Percentiles rank a stretch among this genome's conserved stretches.
These are phyloP conservation scores for Potamilus streckersoni DNA, from an alignment of 1,140 invertebrate genomes.

Conservation along the genomic window DNA sequence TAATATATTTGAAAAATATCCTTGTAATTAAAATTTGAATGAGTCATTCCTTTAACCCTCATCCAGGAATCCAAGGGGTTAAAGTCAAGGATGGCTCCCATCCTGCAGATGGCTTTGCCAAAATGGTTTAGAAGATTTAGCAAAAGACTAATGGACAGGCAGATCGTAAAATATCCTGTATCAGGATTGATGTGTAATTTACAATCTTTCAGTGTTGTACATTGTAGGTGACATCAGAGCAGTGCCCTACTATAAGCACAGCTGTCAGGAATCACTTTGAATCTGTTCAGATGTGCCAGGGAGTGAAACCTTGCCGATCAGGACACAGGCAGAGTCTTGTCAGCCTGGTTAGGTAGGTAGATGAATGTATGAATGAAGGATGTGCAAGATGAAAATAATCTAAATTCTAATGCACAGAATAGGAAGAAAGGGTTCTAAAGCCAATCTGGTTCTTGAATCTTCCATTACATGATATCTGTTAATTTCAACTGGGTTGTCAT, in stretches of 20 bases:
- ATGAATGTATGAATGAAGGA: neutral
- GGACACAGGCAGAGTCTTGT: slow-evolving; percentile 87
- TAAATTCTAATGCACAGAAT: neutral
- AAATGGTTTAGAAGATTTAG: too few species aligned
- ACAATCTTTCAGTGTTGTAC: too few species aligned
- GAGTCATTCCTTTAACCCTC: too few species aligned
- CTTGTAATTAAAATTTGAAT: too few species aligned
- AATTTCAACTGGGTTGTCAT: neutral
- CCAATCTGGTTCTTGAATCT: neutral
- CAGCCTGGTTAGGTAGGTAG: slow-evolving; percentile 44
- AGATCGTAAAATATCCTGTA: too few species aligned
- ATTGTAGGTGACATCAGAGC: slow-evolving; percentile 80
- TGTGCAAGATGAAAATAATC: neutral
- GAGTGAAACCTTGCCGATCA: slow-evolving; percentile 77
- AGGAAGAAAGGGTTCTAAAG: neutral
- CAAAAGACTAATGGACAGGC: too few species aligned
- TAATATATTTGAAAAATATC: too few species aligned
- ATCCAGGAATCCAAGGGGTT: too few species aligned
- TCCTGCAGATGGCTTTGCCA: too few species aligned
- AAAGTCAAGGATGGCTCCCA: too few species aligned
- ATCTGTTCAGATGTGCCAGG: slow-evolving; percentile 82
- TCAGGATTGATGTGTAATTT: too few species aligned
- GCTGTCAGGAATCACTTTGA: slow-evolving; percentile 90
- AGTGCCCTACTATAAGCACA: slow-evolving; percentile 83
- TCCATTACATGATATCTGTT: slow-evolving; percentile 3